A percentile compares a stretch with the other conserved stretches of the same genome.
Evolutionary conservation across 2,113 vertebrate genomes (phyloP).

Genomic region (Aptenodytes patagonicus): DNA sequence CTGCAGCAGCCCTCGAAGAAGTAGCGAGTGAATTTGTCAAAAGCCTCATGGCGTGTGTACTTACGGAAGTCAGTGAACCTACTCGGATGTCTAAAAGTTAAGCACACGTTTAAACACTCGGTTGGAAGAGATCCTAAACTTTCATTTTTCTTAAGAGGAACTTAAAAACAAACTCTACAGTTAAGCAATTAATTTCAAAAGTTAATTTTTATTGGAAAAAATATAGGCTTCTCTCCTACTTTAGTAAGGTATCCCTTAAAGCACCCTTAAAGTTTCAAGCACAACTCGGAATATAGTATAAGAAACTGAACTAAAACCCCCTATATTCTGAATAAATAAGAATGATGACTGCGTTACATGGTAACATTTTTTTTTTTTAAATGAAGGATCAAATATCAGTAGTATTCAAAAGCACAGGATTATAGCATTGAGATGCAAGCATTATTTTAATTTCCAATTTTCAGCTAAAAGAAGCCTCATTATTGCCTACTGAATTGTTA

Average conservation of each 20-base stretch:
- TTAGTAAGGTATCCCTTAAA: not conserved
- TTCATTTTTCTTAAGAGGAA: not conserved
- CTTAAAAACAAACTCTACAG: not conserved
- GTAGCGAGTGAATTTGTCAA: not conserved
- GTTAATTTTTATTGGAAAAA: not conserved
- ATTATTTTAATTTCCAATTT: not conserved
- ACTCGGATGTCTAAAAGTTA: not conserved
- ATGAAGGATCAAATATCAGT: not conserved
- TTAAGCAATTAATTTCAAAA: not conserved
- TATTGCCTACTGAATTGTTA: not conserved
- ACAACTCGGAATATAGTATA: not conserved
- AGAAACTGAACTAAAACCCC: not conserved
- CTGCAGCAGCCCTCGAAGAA: not conserved
- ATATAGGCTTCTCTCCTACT: not conserved
- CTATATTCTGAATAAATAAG: not conserved
- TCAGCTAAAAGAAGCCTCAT: not conserved
- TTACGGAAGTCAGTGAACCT: not conserved
- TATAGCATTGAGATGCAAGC: not conserved
- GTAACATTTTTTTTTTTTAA: not conserved
- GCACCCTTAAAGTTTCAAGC: not conserved
- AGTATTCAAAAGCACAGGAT: not conserved
- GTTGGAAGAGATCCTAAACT: not conserved
- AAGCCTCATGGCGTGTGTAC: not conserved
- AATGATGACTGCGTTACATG: not conserved
- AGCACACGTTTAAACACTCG: not conserved